phyloP scores from a whole-genome alignment of 2,888 invertebrate genomes.

The Apocheima hispidaria region DNA sequence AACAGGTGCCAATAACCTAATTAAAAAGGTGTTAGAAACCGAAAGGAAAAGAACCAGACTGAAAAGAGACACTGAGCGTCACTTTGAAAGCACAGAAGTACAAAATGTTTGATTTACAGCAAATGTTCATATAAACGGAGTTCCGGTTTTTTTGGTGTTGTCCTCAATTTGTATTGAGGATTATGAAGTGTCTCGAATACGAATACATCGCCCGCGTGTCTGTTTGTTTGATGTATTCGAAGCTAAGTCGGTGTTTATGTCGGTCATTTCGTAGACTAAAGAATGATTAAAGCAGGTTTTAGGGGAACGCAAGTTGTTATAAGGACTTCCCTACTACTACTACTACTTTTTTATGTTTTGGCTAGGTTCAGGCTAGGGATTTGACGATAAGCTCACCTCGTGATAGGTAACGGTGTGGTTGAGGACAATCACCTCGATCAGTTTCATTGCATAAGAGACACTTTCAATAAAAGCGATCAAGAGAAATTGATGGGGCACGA shows the following conservation, averaged over 20 bases:
- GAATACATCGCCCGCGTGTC: conserved; percentile 14
- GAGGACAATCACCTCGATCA: no score
- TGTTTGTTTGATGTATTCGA: conserved; percentile 7
- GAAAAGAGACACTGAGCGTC: conserved; percentile 11
- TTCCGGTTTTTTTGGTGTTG: conserved; percentile 14
- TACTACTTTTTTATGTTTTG: no score
- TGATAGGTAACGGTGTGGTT: no score
- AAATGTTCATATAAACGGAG: conserved; percentile 2
- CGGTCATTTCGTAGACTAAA: background rate
- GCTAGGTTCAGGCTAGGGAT: no score
- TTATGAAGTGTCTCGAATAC: conserved; percentile 21
- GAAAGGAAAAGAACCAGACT: conserved; percentile 7
- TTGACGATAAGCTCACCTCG: no score
- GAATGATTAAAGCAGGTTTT: background rate
- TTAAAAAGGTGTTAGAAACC: conserved; percentile 33
- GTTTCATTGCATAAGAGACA: no score
- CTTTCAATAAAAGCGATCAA: no score
- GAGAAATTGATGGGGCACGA: no score
- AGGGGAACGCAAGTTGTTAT: no score
- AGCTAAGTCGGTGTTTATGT: background rate
- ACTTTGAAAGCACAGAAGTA: background rate
- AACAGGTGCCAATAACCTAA: conserved; percentile 42
- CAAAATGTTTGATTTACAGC: conserved; percentile 14
- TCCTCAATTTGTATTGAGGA: conserved; percentile 21
- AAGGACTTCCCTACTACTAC: no score